Evolutionary conservation across 2,113 vertebrate species (phyloP), one percentile per base, ranked within the genome.

Genomic region (Mesocricetus auratus): DNA sequence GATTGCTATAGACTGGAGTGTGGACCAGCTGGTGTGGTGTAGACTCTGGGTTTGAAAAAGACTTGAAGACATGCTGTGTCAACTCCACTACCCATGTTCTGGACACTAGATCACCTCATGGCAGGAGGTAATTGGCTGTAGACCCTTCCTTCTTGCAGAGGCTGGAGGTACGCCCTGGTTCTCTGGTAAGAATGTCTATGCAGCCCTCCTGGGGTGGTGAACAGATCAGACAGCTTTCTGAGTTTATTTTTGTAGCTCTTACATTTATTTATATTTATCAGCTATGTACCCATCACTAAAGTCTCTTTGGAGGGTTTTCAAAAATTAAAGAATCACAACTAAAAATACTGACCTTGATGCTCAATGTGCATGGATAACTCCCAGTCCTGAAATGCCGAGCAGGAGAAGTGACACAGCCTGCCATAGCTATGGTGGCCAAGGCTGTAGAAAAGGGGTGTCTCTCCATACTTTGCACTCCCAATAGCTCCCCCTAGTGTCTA

Each of bases 231-330:
- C 24, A 39, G 75, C 31, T 50, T 58, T 73, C 13, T 86, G 26
- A 17, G 68, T 45, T 74, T 97, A 64, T 95, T 94, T 97, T 92
- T 93, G 26, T 53, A 47, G 71, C 60, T 73, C 69, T 91, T 74
- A 21, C 36, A 83, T 95, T 91, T 89, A 83, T 96, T 96, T 94
- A 69, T 89, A 62, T 91, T 90, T 86, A 93, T 93, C 62, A 83
- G 74, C 50, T 50, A 36, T 47, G 89, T 64, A 6, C n/a, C 68
- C 92, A 11, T 89, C 73, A 2, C 83, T 77, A 50, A 93, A 87
- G 86, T 91, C 91, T 95, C 94, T 91, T 92, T 21, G 42, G 95
- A 95, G 56, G 68, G 87, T 96, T 94, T 97, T 96, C 94, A 98
- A 94, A 96, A 96, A 97, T 97, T 95, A 91, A 97, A 97, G 94